These are phyloP conservation scores for Sminthurides aquaticus DNA, from an alignment of 2,888 invertebrate genomes.

Conservation along the genomic window DNA sequence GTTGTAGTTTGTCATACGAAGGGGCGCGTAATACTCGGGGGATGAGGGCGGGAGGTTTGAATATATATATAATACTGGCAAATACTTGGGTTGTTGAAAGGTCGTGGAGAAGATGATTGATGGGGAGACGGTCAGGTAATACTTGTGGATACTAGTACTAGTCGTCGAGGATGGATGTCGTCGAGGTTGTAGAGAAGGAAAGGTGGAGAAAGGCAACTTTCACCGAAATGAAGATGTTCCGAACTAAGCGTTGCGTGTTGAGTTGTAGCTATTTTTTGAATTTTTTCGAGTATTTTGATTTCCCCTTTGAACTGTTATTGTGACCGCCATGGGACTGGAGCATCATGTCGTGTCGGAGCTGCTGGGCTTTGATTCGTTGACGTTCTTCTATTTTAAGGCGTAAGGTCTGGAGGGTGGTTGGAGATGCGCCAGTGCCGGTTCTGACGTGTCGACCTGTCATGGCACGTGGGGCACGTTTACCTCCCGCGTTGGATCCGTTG, in stretches of 20 bases:
- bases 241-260: slow-evolving; percentile 13
- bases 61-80: too few relatives aligned
- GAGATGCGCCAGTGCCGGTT: slow-evolving; percentile 49
- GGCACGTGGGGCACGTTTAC: slow-evolving; percentile 48
- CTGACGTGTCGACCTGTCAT: slow-evolving; percentile 49
- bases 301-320: slow-evolving; percentile 29
- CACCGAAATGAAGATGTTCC: too few relatives aligned
- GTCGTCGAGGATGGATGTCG: too few relatives aligned
- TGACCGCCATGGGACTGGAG: slow-evolving; percentile 35
- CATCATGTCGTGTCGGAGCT: slow-evolving; percentile 39
- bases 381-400: slow-evolving; percentile 48
- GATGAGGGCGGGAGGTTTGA: too few relatives aligned
- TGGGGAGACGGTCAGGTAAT: too few relatives aligned
- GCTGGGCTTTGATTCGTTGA: slow-evolving; percentile 45
- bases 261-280: slow-evolving; percentile 41
- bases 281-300: slow-evolving; percentile 38
- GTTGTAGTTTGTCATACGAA: too few relatives aligned
- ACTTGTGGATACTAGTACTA: too few relatives aligned
- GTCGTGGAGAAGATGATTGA: too few relatives aligned
- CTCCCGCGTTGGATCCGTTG: slow-evolving; percentile 36
- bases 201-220: too few relatives aligned
- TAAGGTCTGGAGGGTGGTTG: slow-evolving; percentile 47
- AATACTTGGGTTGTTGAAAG: too few relatives aligned
- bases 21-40: too few relatives aligned
- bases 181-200: too few relatives aligned